These are phyloP conservation scores for Lethenteron camtschaticum DNA, from an alignment of 2,113 vertebrate genomes.

Conservation along the genomic window DNA sequence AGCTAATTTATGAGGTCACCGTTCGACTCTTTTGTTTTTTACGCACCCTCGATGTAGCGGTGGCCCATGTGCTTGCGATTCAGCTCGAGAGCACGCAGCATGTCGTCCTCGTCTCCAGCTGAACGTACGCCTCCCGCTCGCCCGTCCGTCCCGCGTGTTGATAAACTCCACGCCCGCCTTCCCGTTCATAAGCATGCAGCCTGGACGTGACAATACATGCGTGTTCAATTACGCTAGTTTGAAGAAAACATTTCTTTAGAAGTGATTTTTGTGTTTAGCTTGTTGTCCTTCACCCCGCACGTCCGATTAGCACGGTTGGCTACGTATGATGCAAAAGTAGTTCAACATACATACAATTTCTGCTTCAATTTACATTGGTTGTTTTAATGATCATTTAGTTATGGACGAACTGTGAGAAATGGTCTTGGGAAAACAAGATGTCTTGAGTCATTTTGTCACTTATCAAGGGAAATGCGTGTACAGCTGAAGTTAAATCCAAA, in stretches of 20 bases:
- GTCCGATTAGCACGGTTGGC: neutral
- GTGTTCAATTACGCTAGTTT: too few species aligned
- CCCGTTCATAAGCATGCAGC: slow-evolving; percentile 36
- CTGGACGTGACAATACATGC: slow-evolving; percentile 15
- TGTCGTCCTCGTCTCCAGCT: slow-evolving; percentile 37
- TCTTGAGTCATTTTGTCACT: too few species aligned
- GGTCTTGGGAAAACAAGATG: too few species aligned
- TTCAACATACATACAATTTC: too few species aligned
- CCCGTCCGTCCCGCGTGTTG: slow-evolving; percentile 41
- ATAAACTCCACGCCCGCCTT: slow-evolving; percentile 41
- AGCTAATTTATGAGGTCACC: too few species aligned
- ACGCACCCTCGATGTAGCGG: slow-evolving; percentile 40
- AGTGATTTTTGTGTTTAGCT: neutral
- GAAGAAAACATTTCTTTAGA: neutral
- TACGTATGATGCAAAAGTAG: neutral
- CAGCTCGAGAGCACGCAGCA: slow-evolving; percentile 37
- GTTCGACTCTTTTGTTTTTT: too few species aligned
- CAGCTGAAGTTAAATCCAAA: too few species aligned
- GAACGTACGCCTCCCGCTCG: slow-evolving; percentile 47
- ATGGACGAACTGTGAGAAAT: too few species aligned
- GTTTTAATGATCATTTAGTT: neutral
- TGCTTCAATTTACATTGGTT: neutral
- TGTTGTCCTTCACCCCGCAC: neutral
- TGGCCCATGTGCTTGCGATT: slow-evolving; percentile 55
- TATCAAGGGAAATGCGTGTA: too few species aligned